A percentile compares a stretch with the other conserved stretches of the same genome.
These are phyloP conservation scores for Natator depressus DNA, from an alignment of 2,113 vertebrate species.

Conservation along the genomic window DNA sequence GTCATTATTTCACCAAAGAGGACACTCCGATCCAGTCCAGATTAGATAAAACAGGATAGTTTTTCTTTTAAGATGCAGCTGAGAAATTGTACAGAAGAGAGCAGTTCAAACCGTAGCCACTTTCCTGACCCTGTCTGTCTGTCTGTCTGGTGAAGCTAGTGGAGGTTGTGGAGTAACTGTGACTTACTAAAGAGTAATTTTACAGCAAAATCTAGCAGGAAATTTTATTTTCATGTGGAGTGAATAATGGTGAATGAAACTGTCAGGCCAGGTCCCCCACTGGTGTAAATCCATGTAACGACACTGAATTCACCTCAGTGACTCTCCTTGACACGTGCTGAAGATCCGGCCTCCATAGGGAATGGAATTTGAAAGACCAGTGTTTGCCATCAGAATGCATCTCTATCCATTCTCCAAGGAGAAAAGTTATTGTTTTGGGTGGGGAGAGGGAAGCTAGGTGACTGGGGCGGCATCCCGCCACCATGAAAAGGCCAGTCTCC, in stretches of 20 bases:
- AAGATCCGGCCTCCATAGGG: background rate
- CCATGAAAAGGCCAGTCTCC: too few species aligned
- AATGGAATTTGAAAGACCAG: background rate
- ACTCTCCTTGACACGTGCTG: background rate
- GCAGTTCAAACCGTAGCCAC: slow-evolving; percentile 36
- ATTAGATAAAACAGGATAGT: background rate
- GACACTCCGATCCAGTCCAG: background rate
- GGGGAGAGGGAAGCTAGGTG: too few species aligned
- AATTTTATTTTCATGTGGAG: slow-evolving; percentile 64
- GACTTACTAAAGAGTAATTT: slow-evolving; percentile 63
- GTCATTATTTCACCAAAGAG: background rate
- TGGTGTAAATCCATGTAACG: background rate
- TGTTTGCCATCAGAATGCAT: background rate
- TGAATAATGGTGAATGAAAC: slow-evolving; percentile 40
- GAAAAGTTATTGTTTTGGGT: too few species aligned
- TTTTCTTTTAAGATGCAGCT: slow-evolving; percentile 52
- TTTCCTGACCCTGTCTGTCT: slow-evolving; percentile 45
- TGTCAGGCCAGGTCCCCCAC: background rate
- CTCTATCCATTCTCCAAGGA: background rate
- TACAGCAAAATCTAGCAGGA: slow-evolving; percentile 4
- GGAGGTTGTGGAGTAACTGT: slow-evolving; percentile 60
- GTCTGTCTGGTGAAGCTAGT: slow-evolving; percentile 35
- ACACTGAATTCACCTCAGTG: background rate
- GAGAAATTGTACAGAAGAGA: slow-evolving; percentile 4
- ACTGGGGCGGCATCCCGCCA: too few species aligned